Conservation (phyloP, 2,113 vertebrate genomes). For the Microtus oregoni region DNA sequence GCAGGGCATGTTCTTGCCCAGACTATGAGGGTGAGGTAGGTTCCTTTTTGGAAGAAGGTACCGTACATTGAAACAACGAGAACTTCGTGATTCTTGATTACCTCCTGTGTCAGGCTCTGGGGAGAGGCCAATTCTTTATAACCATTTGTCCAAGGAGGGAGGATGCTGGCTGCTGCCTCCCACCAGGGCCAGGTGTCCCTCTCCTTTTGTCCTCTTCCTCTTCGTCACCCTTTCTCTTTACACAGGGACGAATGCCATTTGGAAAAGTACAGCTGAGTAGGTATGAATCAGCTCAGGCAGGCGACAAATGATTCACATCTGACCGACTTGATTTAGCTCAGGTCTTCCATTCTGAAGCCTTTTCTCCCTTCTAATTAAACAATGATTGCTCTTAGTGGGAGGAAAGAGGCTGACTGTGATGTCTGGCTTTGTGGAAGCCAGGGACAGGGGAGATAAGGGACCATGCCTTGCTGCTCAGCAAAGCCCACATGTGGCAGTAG, state of each 20-base stretch:
- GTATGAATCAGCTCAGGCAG: constrained; percentile 65
- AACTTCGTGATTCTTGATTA: not conserved
- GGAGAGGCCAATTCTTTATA: not conserved
- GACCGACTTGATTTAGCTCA: constrained; percentile 22
- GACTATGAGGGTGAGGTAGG: not conserved
- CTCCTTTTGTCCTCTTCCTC: not conserved
- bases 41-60: not conserved
- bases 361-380: constrained; percentile 59
- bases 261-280: constrained; percentile 69
- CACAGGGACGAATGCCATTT: not conserved
- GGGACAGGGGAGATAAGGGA: not conserved
- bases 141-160: not conserved
- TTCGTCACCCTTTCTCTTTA: not conserved
- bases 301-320: constrained; percentile 55
- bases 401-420: constrained; percentile 20
- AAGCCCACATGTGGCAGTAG: not conserved
- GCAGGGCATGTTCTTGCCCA: not conserved
- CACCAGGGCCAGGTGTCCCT: not conserved
- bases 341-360: not conserved
- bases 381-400: constrained; percentile 38
- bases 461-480: not conserved
- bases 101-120: not conserved
- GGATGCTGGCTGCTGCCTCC: not conserved
- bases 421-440: constrained; percentile 14
- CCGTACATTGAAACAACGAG: not conserved